Evolutionary conservation across 2,888 invertebrate species (phyloP).

Genomic region (Acleris holmiana): DNA sequence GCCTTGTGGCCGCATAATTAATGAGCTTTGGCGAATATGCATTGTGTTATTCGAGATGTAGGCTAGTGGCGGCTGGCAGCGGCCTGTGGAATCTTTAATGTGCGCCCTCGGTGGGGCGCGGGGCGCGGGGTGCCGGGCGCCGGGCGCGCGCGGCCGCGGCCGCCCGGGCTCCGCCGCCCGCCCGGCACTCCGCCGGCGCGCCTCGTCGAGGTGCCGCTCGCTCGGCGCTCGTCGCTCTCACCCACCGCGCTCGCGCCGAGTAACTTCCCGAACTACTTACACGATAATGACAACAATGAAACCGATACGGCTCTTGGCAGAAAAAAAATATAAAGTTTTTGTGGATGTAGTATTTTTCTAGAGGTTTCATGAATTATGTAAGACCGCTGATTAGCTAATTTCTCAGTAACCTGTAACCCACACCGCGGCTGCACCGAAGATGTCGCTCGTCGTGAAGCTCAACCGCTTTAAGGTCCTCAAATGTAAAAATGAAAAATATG

Average conservation of each 20-base stretch:
- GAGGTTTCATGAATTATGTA: not conserved
- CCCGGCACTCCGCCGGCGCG: slow-evolving; percentile 44
- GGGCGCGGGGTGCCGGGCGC: slow-evolving; percentile 33
- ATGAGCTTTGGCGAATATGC: slow-evolving; percentile 34
- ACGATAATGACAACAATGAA: too few relatives aligned
- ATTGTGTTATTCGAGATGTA: slow-evolving; percentile 33
- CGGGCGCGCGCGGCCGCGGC: slow-evolving; percentile 22
- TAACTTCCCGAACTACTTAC: slow-evolving; percentile 40
- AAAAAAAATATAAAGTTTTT: not conserved
- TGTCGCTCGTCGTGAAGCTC: slow-evolving; percentile 88
- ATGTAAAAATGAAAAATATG: slow-evolving; percentile 87
- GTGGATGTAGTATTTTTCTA: not conserved
- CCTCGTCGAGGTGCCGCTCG: slow-evolving; percentile 36
- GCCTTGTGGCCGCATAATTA: slow-evolving; percentile 29
- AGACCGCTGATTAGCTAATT: slow-evolving; percentile 39
- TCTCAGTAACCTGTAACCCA: slow-evolving; percentile 10
- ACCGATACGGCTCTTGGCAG: too few relatives aligned
- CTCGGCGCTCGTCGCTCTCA: not conserved
- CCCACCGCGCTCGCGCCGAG: slow-evolving; percentile 36
- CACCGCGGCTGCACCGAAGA: slow-evolving; percentile 52
- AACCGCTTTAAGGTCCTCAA: slow-evolving; percentile 88
- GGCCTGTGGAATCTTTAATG: slow-evolving; percentile 46
- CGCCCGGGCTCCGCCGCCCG: slow-evolving; percentile 27
- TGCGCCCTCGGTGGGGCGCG: slow-evolving; percentile 27
- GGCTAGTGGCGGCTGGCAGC: slow-evolving; percentile 29